These are phyloP conservation scores for Exaiptasia diaphana DNA, from an alignment of 64 coral and sea anemone species.

Conservation along the genomic window DNA sequence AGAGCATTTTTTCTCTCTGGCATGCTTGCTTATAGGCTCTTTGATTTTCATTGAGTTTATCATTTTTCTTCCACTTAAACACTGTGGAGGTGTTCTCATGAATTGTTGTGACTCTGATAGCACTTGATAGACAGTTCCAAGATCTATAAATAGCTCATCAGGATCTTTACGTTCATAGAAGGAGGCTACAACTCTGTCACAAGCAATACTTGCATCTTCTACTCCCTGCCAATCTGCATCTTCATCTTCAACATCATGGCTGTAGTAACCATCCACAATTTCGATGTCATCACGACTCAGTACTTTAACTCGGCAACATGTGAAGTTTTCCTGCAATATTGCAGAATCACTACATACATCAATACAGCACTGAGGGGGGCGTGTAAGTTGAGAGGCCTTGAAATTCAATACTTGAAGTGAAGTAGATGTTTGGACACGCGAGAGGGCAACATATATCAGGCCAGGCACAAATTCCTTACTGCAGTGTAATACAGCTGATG, in stretches of 20 bases:
- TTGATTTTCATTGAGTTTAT: no score
- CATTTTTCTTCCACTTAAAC: no score
- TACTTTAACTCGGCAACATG: no score
- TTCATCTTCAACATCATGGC: no score
- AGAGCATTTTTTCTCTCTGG: no score
- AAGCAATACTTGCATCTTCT: no score
- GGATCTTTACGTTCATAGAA: slow-evolving; percentile 53
- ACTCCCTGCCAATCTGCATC: no score
- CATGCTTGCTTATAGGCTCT: no score
- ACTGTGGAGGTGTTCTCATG: no score
- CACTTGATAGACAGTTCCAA: background rate
- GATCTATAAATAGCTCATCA: background rate
- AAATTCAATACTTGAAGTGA: slow-evolving; percentile 10
- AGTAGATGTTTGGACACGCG: background rate
- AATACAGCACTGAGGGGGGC: background rate
- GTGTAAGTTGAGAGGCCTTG: background rate
- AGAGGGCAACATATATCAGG: slow-evolving; percentile 12
- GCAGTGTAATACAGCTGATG: slow-evolving; percentile 5
- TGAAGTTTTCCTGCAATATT: no score
- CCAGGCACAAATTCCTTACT: slow-evolving; percentile 28
- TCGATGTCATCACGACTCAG: no score
- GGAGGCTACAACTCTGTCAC: background rate
- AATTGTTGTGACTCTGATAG: background rate
- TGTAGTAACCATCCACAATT: no score
- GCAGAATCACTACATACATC: background rate